phyloP scores from a whole-genome alignment of 2,797 vertebrate species.

The Pogonophryne albipinna region DNA sequence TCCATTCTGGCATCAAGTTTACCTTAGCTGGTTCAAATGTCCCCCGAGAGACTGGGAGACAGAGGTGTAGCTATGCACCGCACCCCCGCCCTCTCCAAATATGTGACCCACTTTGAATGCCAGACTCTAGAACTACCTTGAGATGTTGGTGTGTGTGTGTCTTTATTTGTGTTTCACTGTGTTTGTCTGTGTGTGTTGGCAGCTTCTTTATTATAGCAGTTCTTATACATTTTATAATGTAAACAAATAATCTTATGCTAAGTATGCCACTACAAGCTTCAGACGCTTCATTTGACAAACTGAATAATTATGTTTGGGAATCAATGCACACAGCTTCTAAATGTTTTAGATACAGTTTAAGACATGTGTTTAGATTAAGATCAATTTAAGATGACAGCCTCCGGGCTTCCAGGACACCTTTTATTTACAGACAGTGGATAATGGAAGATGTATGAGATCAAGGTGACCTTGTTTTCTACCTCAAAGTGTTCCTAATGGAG shows the following conservation, averaged over 20 bases:
- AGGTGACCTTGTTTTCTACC: background rate
- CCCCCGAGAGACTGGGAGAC: slow-evolving; percentile 19
- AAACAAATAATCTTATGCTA: background rate
- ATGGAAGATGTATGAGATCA: background rate
- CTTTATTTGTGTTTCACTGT: slow-evolving; percentile 5
- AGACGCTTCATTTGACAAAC: background rate
- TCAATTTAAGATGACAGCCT: background rate
- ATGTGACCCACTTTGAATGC: slow-evolving; percentile 44
- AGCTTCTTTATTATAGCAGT: background rate
- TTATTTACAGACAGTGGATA: background rate
- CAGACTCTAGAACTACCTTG: slow-evolving; percentile 20
- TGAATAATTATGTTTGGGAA: background rate
- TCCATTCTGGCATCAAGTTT: slow-evolving; percentile 4
- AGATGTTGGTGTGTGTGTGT: slow-evolving; percentile 11
- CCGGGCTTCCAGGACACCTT: background rate
- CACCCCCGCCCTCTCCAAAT: slow-evolving; percentile 11
- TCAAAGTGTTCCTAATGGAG: background rate
- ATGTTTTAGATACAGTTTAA: background rate
- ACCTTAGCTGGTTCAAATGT: slow-evolving; percentile 21
- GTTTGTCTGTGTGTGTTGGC: background rate
- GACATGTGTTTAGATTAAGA: background rate
- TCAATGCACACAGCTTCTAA: background rate
- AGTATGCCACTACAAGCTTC: background rate
- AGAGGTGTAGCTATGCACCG: slow-evolving; percentile 6
- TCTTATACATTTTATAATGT: background rate